A percentile compares a stretch with the other conserved stretches of the same genome.
phyloP scores from a whole-genome alignment of 2,113 vertebrate species.

The Neogobius melanostomus region DNA sequence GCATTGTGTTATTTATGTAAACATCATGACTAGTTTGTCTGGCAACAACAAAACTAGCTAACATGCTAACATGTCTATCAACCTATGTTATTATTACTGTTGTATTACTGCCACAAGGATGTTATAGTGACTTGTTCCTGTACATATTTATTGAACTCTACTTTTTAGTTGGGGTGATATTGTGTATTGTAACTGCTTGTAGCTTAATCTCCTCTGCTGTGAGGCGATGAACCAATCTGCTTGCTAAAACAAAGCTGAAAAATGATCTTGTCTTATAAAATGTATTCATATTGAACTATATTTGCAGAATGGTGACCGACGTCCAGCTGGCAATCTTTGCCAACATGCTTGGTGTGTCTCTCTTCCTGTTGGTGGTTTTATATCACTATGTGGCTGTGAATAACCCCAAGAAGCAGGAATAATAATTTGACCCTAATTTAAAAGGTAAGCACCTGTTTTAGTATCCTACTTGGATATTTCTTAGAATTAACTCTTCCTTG shows the following conservation, averaged over 20 bases:
- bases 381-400: slow-evolving; percentile 98
- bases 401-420: slow-evolving; percentile 95
- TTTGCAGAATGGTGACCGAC: slow-evolving; percentile 93
- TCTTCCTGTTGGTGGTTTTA: slow-evolving; percentile 93
- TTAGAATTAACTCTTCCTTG: too few species aligned
- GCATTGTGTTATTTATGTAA: background rate
- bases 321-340: slow-evolving; percentile 97
- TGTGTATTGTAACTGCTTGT: too few species aligned
- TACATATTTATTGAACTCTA: background rate
- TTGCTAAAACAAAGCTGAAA: background rate
- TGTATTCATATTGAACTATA: background rate
- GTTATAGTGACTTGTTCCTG: background rate
- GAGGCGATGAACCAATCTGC: too few species aligned
- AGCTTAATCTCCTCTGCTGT: too few species aligned
- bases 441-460: slow-evolving; percentile 26
- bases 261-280: background rate
- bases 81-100: background rate
- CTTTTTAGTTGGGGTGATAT: too few species aligned
- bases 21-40: background rate
- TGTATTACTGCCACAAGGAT: background rate
- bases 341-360: slow-evolving; percentile 97
- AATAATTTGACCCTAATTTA: slow-evolving; percentile 21
- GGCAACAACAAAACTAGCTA: background rate
- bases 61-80: background rate
- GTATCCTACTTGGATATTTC: too few species aligned